Evolutionary conservation across 2,888 invertebrate genomes (phyloP), one percentile per base, ranked within the genome.

Genomic region (Caradrina clavipalpis): DNA sequence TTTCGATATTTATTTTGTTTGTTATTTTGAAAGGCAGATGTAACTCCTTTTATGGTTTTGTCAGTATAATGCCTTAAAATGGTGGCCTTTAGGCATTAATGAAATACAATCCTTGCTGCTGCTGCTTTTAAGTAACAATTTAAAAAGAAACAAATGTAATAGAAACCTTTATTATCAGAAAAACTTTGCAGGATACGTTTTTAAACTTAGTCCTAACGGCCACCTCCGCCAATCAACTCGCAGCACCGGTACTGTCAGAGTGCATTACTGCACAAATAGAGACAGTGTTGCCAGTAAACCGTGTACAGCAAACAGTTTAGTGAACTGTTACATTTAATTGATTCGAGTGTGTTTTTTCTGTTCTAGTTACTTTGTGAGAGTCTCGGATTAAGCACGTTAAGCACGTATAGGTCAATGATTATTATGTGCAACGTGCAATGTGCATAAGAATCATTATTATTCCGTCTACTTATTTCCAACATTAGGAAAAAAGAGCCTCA

Each of bases 241-340:
- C 57, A 58, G 47, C 51, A 39, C 15, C 55, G 31, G 64, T 69
- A 60, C 35, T 49, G 64, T 62, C 51, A 61, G 66, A 64, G 66
- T 50, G 26, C 66, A 69, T 66, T 69, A 76, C 55, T 76, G 62
- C 47, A 69, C 69, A 62, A 74, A 78, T 57, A 64, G 53, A 54
- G 57, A 47, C 26, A 39, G 31, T 69, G 51, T 69, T 63, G 39
- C 60, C 31, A 63, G 56, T 35, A 39, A 39, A 56, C 47, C 54
- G 54, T 55, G 54, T 74, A 62, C 51, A 50, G 55, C 21, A 57
- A 72, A 64, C 49, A 67, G 35, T 65, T 68, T 51, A 51, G 42
- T 50, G 21, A 39, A 62, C 47, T 26, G 47, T 54, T 57, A 58
- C 26, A 15, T 55, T 50, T 59, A 35, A 73, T 63, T 60, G 17